These are phyloP conservation scores for Neoniphon sammara DNA, from an alignment of 2,797 vertebrate species.

Conservation along the genomic window DNA sequence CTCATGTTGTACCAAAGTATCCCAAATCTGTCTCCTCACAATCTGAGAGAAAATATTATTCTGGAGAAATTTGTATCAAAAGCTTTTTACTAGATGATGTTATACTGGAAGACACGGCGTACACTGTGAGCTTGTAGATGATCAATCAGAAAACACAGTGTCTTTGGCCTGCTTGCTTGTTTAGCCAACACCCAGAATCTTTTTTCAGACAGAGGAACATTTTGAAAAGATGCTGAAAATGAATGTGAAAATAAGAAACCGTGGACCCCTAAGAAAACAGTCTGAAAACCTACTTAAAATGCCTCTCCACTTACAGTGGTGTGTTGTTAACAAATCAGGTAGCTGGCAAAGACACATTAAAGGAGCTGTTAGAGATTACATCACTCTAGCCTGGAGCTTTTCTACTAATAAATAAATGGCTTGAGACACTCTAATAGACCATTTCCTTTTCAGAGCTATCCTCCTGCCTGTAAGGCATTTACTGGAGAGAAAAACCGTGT, in stretches of 20 bases:
- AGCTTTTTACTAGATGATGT: background rate
- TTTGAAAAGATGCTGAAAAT: constrained; percentile 2
- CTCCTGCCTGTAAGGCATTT: constrained; percentile 64
- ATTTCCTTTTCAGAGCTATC: constrained; percentile 75
- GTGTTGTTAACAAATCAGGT: constrained; percentile 56
- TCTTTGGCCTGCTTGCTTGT: too few species aligned
- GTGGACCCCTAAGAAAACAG: background rate
- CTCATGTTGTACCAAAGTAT: too few species aligned
- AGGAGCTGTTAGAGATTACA: constrained; percentile 70
- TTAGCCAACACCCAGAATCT: too few species aligned
- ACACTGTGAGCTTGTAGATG: background rate
- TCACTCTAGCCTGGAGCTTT: constrained; percentile 69
- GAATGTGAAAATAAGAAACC: background rate
- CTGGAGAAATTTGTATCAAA: background rate
- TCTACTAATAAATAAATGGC: constrained; percentile 77
- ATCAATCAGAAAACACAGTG: too few species aligned
- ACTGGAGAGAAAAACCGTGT: constrained; percentile 38
- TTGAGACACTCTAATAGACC: constrained; percentile 75
- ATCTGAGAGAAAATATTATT: background rate
- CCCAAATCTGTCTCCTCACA: too few species aligned
- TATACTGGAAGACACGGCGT: too few species aligned
- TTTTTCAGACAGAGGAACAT: background rate
- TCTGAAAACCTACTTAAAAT: constrained; percentile 7
- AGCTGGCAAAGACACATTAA: constrained; percentile 67
- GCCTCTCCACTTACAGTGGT: constrained; percentile 16